Evolutionary conservation across 2,113 vertebrate genomes (phyloP), one percentile per base, ranked within the genome.

Genomic region (Pseudolaguvia tuberculata): DNA sequence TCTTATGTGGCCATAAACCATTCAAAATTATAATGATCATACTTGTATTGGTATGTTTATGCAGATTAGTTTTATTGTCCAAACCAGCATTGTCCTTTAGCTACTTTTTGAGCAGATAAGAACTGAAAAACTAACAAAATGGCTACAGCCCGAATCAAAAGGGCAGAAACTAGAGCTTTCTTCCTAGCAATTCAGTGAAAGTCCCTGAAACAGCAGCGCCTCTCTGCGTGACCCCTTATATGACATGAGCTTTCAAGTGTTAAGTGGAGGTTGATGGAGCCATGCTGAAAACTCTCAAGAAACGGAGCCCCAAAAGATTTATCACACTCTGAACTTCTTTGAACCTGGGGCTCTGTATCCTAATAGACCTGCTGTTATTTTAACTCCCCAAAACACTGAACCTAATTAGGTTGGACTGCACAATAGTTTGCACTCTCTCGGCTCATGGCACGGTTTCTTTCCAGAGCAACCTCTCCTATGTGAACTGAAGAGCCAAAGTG

Each of bases 401-500:
- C 31, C 69, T 55, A 76, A 76, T 57, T 57, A 72, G 25, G 55
- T 56, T 65, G 7, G 61, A 39, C 47, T 63, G 31, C 47, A 61
- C 20, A 31, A 52, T 35, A 59, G 51, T 73, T 20, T 50, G 25
- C 47, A 20, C 45, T 18, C 27, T 73, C 57, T 17, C 15, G 9
- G 4, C 21, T 51, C 57, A 35, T 45, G 20, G 51, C 72, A 56
- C 15, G 18, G 2, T 20, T n/a, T 51, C 57, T 53, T 57, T 75
- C 27, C 18, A 67, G 52, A 57, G 59, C 62, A 47, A 75, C 35
- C 18, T 31, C 50, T 58, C 14, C 25, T 67, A 20, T 1, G 5
- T 75, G 73, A 48, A 67, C 53, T 68, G 68, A 75, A 59, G 25
- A 68, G 58, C 53, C 42, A 35, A 7, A 18, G 63, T 17, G 73